Evolutionary conservation across 2,113 vertebrate species (phyloP).

Genomic region (Odocoileus virginianus): DNA sequence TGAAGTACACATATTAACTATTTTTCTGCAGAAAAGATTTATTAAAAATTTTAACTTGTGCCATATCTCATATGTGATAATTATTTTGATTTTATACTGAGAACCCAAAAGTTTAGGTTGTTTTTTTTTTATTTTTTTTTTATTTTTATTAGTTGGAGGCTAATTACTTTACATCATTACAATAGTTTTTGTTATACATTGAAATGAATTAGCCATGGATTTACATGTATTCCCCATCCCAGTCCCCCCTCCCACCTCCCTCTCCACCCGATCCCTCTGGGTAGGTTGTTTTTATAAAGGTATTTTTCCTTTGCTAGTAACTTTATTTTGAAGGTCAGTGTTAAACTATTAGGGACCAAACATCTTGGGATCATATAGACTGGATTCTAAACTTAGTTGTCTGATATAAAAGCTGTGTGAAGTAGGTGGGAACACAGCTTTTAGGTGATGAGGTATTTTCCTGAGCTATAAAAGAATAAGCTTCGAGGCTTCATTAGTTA

Average conservation of each 20-base stretch:
- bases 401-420: neutral
- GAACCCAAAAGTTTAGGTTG: neutral
- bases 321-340: neutral
- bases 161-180: too few species aligned
- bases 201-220: too few species aligned
- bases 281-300: neutral
- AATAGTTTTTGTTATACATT: too few species aligned
- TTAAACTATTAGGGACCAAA: conserved; percentile 6
- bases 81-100: conserved; percentile 11
- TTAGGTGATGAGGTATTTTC: neutral
- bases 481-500: neutral
- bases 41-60: neutral
- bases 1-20: neutral
- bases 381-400: neutral
- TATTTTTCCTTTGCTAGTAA: neutral
- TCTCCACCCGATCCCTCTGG: too few species aligned
- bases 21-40: neutral
- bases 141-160: too few species aligned
- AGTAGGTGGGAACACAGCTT: neutral
- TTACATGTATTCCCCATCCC: too few species aligned
- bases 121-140: too few species aligned
- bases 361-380: neutral
- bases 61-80: neutral
- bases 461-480: neutral
- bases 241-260: too few species aligned